phyloP scores from a whole-genome alignment of 64 coral and sea anemone species.

The Pocillopora verrucosa region DNA sequence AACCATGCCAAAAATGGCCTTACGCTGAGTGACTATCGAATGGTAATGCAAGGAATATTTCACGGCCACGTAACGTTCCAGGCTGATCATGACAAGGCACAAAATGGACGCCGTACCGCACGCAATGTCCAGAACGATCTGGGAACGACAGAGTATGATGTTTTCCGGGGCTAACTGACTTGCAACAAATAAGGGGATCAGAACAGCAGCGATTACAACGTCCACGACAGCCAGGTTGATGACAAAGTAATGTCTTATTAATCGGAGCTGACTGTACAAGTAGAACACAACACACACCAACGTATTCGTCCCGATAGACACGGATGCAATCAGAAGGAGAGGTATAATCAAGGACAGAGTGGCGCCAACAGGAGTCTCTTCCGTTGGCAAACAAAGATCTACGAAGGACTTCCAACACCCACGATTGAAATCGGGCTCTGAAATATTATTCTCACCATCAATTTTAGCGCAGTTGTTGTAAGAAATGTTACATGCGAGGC shows the following conservation, averaged over 20 bases:
- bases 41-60: conserved; percentile 70
- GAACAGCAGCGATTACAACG: conserved; percentile 55
- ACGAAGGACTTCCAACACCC: conserved; percentile 80
- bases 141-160: conserved; percentile 33
- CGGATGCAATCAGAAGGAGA: conserved; percentile 55
- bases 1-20: conserved; percentile 47
- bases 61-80: conserved; percentile 80
- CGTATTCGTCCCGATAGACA: conserved; percentile 52
- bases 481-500: neutral
- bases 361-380: neutral
- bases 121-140: conserved; percentile 67
- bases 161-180: conserved; percentile 43
- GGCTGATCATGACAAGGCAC: conserved; percentile 65
- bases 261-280: conserved; percentile 76
- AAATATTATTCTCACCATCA: conserved; percentile 22
- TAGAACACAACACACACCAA: conserved; percentile 78
- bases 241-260: conserved; percentile 88
- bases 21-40: conserved; percentile 45
- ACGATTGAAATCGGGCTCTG: neutral
- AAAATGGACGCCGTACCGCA: conserved; percentile 80
- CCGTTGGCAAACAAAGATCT: conserved; percentile 26
- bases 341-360: neutral
- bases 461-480: conserved; percentile 7
- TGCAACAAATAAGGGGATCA: conserved; percentile 69
- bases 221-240: conserved; percentile 79